Conservation (phyloP, 2,888 invertebrate genomes). For the Caenorhabditis virilis region DNA sequence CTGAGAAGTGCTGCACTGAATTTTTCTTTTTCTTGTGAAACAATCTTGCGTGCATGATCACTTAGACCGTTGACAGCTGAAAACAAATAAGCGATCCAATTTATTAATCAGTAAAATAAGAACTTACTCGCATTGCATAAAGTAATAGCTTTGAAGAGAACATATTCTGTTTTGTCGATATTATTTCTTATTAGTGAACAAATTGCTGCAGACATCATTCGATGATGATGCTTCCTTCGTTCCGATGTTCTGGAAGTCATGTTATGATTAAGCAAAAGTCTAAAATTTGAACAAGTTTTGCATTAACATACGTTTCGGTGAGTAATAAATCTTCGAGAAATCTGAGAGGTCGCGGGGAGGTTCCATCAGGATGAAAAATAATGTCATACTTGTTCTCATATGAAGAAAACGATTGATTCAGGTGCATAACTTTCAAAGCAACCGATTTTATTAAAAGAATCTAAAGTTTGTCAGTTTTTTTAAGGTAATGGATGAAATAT, state of each 20-base stretch:
- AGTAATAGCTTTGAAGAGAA: conserved; percentile 46
- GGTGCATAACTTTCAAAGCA: conserved; percentile 27
- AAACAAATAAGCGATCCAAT: too few relatives aligned
- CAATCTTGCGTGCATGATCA: conserved; percentile 19
- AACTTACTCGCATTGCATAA: conserved; percentile 50
- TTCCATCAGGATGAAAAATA: conserved; percentile 48
- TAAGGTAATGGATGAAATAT: too few relatives aligned
- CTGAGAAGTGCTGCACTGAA: conserved; percentile 38
- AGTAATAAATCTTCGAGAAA: neutral
- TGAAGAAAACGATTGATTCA: conserved; percentile 42
- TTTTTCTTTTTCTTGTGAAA: conserved; percentile 30
- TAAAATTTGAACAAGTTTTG: neutral
- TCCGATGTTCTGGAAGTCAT: neutral
- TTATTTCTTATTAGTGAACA: conserved; percentile 13
- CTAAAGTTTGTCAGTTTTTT: conserved; percentile 2
- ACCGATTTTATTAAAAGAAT: conserved; percentile 24
- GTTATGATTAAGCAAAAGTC: neutral
- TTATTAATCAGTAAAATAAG: too few relatives aligned
- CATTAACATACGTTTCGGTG: neutral
- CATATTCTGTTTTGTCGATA: conserved; percentile 46
- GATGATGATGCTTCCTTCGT: neutral
- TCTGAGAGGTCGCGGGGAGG: conserved; percentile 14
- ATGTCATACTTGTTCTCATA: conserved; percentile 39
- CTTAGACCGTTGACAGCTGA: conserved; percentile 34
- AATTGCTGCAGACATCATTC: conserved; percentile 6